Conservation (phyloP, 2,113 vertebrate genomes). For the Eudyptes chrysolophus region DNA sequence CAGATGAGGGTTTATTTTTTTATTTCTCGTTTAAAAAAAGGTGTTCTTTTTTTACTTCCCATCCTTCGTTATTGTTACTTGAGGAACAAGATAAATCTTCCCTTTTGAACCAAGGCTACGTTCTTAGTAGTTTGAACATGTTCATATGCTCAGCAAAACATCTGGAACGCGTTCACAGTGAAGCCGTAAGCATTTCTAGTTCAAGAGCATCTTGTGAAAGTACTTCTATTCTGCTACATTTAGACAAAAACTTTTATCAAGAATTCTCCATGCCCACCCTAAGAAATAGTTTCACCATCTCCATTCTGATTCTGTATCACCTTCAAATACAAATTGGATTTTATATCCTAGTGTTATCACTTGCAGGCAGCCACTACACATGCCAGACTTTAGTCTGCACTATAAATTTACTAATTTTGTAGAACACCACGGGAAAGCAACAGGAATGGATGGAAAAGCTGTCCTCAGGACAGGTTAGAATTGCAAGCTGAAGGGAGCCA, state of each 20-base stretch:
- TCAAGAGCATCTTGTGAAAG: not conserved
- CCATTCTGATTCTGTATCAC: not conserved
- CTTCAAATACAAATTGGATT: not conserved
- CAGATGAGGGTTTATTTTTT: not conserved
- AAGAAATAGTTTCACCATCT: not conserved
- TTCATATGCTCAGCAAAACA: not conserved
- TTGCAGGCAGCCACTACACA: not conserved
- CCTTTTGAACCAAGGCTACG: not conserved
- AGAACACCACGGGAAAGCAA: not conserved
- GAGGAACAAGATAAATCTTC: not conserved
- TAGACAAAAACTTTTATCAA: not conserved
- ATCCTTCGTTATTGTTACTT: not conserved
- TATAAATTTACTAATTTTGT: not conserved
- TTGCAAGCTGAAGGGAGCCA: not conserved
- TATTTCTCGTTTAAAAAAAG: not conserved
- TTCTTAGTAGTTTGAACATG: not conserved
- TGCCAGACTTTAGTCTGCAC: not conserved
- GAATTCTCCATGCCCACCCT: not conserved
- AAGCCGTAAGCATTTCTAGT: not conserved
- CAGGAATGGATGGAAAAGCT: not conserved
- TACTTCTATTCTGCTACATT: not conserved
- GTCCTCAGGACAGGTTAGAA: not conserved
- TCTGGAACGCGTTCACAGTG: rapidly evolving
- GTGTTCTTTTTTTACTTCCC: not conserved
- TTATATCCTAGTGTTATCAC: not conserved